Evolutionary conservation across 2,797 vertebrate species (phyloP).

Genomic region (Chloroceryle inda): DNA sequence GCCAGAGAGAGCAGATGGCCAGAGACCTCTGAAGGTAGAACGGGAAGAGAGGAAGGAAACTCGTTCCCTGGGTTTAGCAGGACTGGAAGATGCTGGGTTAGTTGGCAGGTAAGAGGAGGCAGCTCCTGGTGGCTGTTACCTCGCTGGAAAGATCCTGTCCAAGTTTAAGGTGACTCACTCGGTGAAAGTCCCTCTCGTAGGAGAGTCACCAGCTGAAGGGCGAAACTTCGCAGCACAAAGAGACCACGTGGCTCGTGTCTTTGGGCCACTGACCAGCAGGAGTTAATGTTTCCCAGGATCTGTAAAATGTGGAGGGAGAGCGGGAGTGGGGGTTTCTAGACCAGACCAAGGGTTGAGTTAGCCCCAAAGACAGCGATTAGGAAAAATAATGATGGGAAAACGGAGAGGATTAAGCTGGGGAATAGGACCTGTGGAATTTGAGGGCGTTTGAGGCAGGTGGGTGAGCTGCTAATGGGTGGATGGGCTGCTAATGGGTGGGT

Average conservation of each 20-base stretch:
- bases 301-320: background rate
- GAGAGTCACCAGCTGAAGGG: background rate
- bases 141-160: background rate
- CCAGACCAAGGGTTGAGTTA: background rate
- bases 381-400: background rate
- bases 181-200: background rate
- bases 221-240: background rate
- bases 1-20: background rate
- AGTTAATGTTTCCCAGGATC: background rate
- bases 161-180: background rate
- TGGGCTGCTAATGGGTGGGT: background rate
- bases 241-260: fast-evolving
- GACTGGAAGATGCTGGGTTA: background rate
- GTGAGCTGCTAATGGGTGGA: background rate
- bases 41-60: background rate
- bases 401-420: background rate
- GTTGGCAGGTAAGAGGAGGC: background rate
- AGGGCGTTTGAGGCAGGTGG: background rate
- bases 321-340: background rate
- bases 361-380: background rate
- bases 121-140: background rate
- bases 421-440: background rate
- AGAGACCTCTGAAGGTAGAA: background rate
- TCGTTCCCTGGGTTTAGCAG: background rate
- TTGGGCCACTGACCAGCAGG: background rate